Conservation (phyloP, 2,797 vertebrate species). For the Lepus oiostolus region DNA sequence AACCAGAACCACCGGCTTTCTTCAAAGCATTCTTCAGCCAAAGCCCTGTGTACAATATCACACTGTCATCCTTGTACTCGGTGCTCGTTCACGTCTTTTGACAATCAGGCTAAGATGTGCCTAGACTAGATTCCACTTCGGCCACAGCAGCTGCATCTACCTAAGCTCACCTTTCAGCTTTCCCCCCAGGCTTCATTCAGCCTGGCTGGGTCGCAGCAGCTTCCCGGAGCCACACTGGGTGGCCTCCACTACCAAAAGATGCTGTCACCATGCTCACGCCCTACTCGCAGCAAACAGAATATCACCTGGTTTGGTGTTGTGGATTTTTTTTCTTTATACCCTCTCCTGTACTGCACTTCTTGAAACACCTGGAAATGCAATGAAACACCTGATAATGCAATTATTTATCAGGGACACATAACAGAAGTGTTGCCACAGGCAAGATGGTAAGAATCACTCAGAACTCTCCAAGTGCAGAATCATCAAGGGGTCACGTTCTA, state of each 20-base stretch:
- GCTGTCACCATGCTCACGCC: background rate
- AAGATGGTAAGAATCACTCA: conserved; percentile 13
- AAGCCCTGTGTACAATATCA: background rate
- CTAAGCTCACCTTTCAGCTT: background rate
- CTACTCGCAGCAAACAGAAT: background rate
- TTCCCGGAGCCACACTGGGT: background rate
- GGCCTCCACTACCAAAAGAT: background rate
- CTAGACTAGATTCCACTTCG: background rate
- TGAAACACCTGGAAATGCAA: conserved; percentile 32
- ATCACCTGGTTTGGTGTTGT: background rate
- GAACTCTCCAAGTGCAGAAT: background rate
- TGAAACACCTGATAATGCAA: background rate
- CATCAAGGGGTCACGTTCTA: background rate
- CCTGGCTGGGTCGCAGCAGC: too few relatives aligned
- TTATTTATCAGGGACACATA: background rate
- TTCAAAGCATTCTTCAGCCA: background rate
- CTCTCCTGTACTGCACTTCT: background rate
- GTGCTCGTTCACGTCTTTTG: background rate
- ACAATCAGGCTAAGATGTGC: background rate
- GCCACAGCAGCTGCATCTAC: background rate
- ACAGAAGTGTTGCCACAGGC: background rate
- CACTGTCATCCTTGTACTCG: background rate
- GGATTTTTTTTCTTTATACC: background rate
- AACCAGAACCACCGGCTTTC: background rate
- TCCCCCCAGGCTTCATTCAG: too few relatives aligned